phyloP scores from a whole-genome alignment of 64 coral and sea anemone genomes.

The Pachyseris speciosa region DNA sequence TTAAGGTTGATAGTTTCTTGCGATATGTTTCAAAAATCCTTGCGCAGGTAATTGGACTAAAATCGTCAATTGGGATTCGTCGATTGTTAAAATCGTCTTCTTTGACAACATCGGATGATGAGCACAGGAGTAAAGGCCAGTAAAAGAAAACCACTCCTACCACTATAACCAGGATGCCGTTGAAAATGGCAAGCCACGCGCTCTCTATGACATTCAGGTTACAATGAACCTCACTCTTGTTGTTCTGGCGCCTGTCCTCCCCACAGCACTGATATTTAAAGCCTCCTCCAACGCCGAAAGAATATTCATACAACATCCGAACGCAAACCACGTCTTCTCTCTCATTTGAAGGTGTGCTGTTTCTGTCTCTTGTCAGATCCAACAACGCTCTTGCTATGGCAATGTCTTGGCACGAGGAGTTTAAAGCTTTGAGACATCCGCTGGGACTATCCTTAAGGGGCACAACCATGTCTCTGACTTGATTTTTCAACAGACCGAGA shows the following conservation, averaged over 20 bases:
- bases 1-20: not conserved
- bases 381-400: constrained; percentile 24
- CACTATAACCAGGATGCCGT: constrained; percentile 9
- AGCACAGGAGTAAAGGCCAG: constrained; percentile 34
- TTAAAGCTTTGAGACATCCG: constrained; percentile 2
- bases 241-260: not conserved
- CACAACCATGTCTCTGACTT: constrained; percentile 32
- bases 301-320: constrained; percentile 45
- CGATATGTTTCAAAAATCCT: not conserved
- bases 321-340: constrained; percentile 39
- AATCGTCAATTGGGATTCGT: constrained; percentile 44
- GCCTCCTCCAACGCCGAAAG: constrained; percentile 33
- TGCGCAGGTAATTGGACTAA: constrained; percentile 28
- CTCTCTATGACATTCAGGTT: constrained; percentile 18
- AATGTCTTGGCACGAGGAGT: constrained; percentile 26
- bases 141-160: not conserved
- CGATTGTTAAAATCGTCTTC: not conserved
- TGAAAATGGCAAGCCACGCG: constrained; percentile 21
- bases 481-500: constrained; percentile 47
- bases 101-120: not conserved
- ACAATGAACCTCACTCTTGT: not conserved
- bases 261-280: constrained; percentile 54
- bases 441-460: not conserved
- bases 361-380: not conserved
- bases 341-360: not conserved